phyloP scores from a whole-genome alignment of 2,797 vertebrate genomes.

The Ara ararauna region DNA sequence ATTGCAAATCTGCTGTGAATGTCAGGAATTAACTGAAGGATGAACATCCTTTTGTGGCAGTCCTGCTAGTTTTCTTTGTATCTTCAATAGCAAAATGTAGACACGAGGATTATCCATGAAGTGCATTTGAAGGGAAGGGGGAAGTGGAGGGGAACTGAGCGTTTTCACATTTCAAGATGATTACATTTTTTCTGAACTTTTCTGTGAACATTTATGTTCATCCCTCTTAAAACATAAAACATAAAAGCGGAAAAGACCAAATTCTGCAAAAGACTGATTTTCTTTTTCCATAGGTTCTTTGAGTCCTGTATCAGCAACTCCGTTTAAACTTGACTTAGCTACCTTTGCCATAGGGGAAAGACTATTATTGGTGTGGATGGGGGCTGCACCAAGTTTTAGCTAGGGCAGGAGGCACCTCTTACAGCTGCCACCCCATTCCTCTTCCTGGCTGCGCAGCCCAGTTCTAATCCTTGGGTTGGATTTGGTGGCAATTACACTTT shows the following conservation, averaged over 20 bases:
- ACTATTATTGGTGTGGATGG: background rate
- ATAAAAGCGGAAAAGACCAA: background rate
- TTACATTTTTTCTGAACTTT: background rate
- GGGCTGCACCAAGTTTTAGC: background rate
- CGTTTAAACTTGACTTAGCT: background rate
- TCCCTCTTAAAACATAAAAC: background rate
- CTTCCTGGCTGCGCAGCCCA: background rate
- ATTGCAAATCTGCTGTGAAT: background rate
- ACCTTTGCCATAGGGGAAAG: background rate
- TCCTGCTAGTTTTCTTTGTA: background rate
- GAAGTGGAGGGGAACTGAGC: background rate
- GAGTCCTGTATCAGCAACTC: background rate
- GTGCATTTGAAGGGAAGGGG: background rate
- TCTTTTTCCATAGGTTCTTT: background rate
- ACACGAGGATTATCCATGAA: background rate
- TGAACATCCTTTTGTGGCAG: slow-evolving; percentile 37
- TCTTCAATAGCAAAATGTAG: slow-evolving; percentile 17
- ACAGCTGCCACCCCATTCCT: background rate
- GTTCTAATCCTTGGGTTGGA: background rate
- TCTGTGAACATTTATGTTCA: background rate
- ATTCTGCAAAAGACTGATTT: background rate
- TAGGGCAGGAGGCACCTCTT: background rate
- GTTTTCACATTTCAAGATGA: background rate
- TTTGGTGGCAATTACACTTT: background rate
- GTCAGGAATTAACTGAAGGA: slow-evolving; percentile 44